Base-by-base conservation (phyloP, 2,797 vertebrate species). In the Ara ararauna region DNA sequence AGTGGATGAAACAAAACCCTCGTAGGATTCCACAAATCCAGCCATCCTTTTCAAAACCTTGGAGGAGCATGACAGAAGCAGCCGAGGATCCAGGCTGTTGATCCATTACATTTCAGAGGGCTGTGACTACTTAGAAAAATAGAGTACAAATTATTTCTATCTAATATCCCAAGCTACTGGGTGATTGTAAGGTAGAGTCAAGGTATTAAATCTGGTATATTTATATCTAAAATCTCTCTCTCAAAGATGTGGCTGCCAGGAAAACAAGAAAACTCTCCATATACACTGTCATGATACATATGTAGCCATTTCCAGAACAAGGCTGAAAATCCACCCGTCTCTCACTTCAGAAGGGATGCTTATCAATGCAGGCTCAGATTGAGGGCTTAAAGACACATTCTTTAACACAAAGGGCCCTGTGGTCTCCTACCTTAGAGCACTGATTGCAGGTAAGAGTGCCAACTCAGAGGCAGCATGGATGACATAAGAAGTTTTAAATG, bases 351-450 rank as follows among this genome's bases (percentile, higher is more conserved):
- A 24, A 60, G 50, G 24, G 13, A 21, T 48, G 27, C 50, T 83
- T 51, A 40, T 3, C 68, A n/a, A 3, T 20, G 27, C 36, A 38
- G 67, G 30, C 58, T 42, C 66, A 18, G 53, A 5, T 15, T 8
- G 1, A 2, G 23, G 54, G 20, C 50, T 47, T 36, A 42, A 11
- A 36, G 26, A 6, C 6, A 50, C 53, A 40, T 24, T 18, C 22
- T 61, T 61, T 21, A 13, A 11, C 8, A 0, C 0, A 6, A 64
- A n/a, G 38, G 30, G 48, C 29, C 24, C 68, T 30, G 19, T 7
- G 5, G 11, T 7, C 30, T 32, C 32, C 68, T 29, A 1, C 23
- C 29, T 42, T 30, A 14, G 40, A 70, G 50, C 50, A 23, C 21
- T 2, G 5, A 9, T 1, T 2, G 29, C 29, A 78, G 89, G 30